Percentiles rank a stretch among this genome's conserved stretches.
Conservation (phyloP, 2,797 vertebrate genomes). For the Lerista edwardsae region DNA sequence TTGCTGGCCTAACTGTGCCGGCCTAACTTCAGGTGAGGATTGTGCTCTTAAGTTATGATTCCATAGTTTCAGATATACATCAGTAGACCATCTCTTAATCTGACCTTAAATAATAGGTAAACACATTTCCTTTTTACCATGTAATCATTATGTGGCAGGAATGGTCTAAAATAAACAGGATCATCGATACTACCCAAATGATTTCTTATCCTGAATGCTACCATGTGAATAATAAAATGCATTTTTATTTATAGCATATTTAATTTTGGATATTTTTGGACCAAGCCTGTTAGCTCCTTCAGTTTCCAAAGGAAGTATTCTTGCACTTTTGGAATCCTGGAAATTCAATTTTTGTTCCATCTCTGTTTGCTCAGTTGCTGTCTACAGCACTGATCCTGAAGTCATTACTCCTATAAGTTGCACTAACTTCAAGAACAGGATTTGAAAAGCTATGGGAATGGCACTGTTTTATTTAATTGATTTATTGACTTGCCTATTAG, state of each 20-base stretch:
- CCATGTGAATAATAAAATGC: too few relatives aligned
- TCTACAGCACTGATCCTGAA: neutral
- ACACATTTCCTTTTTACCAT: neutral
- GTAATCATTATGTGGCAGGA: neutral
- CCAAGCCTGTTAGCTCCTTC: neutral
- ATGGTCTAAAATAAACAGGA: neutral
- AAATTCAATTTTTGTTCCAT: conserved; percentile 1
- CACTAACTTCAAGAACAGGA: conserved; percentile 14
- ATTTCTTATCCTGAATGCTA: too few relatives aligned
- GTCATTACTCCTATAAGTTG: conserved; percentile 37
- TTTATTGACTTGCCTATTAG: conserved; percentile 49
- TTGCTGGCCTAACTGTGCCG: too few relatives aligned
- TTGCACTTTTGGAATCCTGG: conserved; percentile 5
- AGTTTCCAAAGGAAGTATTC: neutral
- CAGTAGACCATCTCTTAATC: neutral
- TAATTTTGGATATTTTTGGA: neutral
- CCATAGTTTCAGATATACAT: neutral
- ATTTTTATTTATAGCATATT: too few relatives aligned
- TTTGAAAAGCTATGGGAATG: conserved; percentile 37
- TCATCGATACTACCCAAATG: neutral
- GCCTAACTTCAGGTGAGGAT: too few relatives aligned
- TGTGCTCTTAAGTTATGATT: too few relatives aligned
- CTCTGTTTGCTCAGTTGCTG: conserved; percentile 33
- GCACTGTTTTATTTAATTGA: conserved; percentile 56
- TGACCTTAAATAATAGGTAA: neutral